Evolutionary conservation across 1,140 invertebrate species (phyloP), one percentile per base, ranked within the genome.

Genomic region (Ceratitis capitata): DNA sequence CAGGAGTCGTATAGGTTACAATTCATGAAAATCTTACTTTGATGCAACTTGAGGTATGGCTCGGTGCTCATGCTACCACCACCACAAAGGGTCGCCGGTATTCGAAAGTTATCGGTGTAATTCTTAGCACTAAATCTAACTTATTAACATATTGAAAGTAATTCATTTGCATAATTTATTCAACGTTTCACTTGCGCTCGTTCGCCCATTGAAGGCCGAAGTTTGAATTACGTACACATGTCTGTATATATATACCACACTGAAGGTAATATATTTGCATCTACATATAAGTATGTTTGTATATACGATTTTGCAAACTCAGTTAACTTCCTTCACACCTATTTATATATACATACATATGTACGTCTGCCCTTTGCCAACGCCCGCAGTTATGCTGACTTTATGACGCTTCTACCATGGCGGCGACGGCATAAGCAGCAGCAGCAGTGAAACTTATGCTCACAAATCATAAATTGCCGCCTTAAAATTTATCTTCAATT

Each of bases 401-500:
- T 53, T 56, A 9, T n/a, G n/a, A n/a, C 4, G 88, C 89, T 83
- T 85, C 88, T 85, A 87, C 86, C 87, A 87, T 83, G 85, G 19
- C 61, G 61, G 39, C 56, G 56, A 61, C 23, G 26, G n/a, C n/a
- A n/a, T n/a, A n/a, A n/a, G n/a, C n/a, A n/a, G 56, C 56, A 29
- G 56, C 69, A 23, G 39, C 69, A 26, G 39, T 35, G 69, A 78
- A 78, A 85, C 61, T 69, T 85, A 85, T 85, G 85, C 85, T 85
- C 90, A 91, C 90, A 91, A 91, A 91, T 91, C 90, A 91, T 91
- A 91, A 91, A 91, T 91, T 91, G 90, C 90, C 90, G 90, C 90
- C 90, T 91, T 91, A 91, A 91, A 91, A 91, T 91, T 91, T 91
- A 91, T 91, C 90, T 91, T 91, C 90, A 91, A 91, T 91, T 91